Conservation (phyloP, 2,113 vertebrate genomes). For the Cygnus atratus region DNA sequence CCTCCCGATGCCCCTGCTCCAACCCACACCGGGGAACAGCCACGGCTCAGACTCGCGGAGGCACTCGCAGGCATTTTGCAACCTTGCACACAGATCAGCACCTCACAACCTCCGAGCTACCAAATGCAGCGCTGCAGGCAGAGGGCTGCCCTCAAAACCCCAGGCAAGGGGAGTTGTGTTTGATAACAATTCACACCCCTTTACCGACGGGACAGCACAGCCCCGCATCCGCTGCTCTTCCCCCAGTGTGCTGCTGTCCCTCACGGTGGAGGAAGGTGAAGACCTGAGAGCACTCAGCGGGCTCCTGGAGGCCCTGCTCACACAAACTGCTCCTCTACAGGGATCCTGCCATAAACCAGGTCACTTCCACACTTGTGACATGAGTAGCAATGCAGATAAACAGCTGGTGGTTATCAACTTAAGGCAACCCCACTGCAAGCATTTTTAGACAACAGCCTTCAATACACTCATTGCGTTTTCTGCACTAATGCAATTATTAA, state of each 20-base stretch:
- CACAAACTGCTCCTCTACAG: neutral
- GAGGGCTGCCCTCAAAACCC: constrained; percentile 1
- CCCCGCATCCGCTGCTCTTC: neutral
- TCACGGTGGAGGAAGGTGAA: neutral
- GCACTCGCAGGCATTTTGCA: neutral
- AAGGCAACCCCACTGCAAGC: rapidly evolving
- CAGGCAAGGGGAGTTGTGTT: constrained; percentile 20
- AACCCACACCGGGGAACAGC: neutral
- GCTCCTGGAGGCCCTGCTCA: neutral
- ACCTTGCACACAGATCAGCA: constrained; percentile 33
- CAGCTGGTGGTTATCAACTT: neutral
- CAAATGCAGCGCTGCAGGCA: neutral
- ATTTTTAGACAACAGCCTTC: neutral
- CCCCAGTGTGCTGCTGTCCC: neutral
- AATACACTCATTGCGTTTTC: rapidly evolving
- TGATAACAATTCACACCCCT: neutral
- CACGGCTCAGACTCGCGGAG: neutral
- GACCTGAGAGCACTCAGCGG: neutral
- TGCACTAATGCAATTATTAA: rapidly evolving
- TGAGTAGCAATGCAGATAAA: neutral
- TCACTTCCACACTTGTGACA: neutral
- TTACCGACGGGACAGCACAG: neutral
- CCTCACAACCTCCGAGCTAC: neutral
- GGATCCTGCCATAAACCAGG: neutral
- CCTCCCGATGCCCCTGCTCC: neutral